Base-by-base conservation (phyloP, 2,888 invertebrate genomes). In the Deilephila elpenor region DNA sequence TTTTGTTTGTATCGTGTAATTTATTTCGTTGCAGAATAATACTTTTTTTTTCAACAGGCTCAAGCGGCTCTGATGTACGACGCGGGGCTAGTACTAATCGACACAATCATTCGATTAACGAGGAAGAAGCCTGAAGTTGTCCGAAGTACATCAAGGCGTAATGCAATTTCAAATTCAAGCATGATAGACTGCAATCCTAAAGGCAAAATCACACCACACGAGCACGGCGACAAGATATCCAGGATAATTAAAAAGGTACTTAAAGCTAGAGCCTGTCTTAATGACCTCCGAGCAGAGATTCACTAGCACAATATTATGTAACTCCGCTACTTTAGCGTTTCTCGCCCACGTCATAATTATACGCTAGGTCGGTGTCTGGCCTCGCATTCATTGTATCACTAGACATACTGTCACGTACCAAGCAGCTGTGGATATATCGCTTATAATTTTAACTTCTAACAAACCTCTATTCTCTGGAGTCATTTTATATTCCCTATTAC, bases 21-120 rank as follows among this genome's bases (percentile, higher is more conserved):
- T 20, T 17, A 37, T n/a, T n/a, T n/a, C 19, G 11, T 14, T 11
- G 25, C 0, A 25, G 25, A 14, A 17, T 20, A n/a, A 20, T n/a
- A 44, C 25, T 44, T n/a, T 7, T 32, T 51, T n/a, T 20, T 37
- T 0, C n/a, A 71, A 77, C 89, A 98, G 98, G 98, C 99, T 5
- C 97, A 98, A 91, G 98, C 98, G 0, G 99, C 99, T 0, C 95
- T 99, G 78, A 98, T 98, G 96, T 98, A 98, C 89, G 99, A 99
- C 86, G 98, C 98, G 0, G 97, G 98, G 11, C 97, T 97, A 85
- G 98, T 99, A 0, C 95, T 99, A 60, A 96, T 98, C 34, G 98
- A 98, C 86, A 97, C 98, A n/a, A 97, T 99, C 83, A 96, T 97
- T 85, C 97, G 97, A 85, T 95, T 98, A 80, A 89, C 98, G 73